Evolutionary conservation across 2,113 vertebrate species (phyloP).

Genomic region (Cyprinodon brontotheroides): DNA sequence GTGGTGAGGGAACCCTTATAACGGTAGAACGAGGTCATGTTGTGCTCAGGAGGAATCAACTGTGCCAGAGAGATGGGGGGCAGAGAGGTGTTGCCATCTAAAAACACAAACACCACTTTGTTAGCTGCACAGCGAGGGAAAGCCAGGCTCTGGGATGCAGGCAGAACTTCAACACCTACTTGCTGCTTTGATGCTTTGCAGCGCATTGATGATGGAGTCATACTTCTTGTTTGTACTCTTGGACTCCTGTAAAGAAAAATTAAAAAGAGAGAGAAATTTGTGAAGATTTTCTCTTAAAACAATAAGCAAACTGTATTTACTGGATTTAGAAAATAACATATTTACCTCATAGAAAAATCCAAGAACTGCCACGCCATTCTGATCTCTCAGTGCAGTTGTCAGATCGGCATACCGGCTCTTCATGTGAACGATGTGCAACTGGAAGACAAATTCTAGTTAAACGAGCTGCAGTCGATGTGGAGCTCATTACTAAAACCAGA

Average conservation of each 20-base stretch:
- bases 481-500: not conserved
- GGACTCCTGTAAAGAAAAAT: constrained; percentile 62
- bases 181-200: constrained; percentile 51
- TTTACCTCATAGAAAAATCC: constrained; percentile 90
- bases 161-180: constrained; percentile 47
- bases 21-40: constrained; percentile 84
- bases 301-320: not conserved
- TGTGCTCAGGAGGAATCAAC: constrained; percentile 79
- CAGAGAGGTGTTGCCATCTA: constrained; percentile 57
- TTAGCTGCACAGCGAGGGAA: not conserved
- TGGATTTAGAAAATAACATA: not conserved
- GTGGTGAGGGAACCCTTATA: constrained; percentile 94
- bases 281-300: not conserved
- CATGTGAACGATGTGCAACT: constrained; percentile 92
- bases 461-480: not conserved
- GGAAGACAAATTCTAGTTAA: constrained; percentile 14
- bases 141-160: not conserved
- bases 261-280: constrained; percentile 7
- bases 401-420: constrained; percentile 61
- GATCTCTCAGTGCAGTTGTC: constrained; percentile 47
- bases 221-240: constrained; percentile 74
- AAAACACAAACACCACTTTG: not conserved
- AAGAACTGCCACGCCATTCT: constrained; percentile 83
- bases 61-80: constrained; percentile 68
- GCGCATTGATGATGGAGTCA: constrained; percentile 56